Percentiles rank a stretch among this genome's conserved stretches.
Evolutionary conservation across 2,797 vertebrate genomes (phyloP).

Genomic region (Enoplosus armatus): DNA sequence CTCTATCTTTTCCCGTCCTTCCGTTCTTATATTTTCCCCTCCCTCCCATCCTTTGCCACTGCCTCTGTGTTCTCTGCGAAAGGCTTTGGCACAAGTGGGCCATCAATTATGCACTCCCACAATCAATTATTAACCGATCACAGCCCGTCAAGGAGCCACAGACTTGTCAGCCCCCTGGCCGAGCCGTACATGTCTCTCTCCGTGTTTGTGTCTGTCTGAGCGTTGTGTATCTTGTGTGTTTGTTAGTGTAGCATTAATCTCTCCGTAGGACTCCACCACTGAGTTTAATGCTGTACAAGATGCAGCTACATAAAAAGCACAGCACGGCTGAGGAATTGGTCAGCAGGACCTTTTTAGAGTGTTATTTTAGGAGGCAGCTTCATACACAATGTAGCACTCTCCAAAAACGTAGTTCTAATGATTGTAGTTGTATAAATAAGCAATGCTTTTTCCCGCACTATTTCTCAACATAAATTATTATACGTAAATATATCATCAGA

Average conservation of each 20-base stretch:
- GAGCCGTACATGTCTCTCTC: conserved; percentile 59
- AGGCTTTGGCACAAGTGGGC: conserved; percentile 75
- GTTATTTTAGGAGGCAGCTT: conserved; percentile 35
- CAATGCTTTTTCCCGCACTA: neutral
- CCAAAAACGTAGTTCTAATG: neutral
- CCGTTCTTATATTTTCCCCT: conserved; percentile 17
- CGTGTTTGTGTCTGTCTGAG: conserved; percentile 49
- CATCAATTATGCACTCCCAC: conserved; percentile 82
- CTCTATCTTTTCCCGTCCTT: neutral
- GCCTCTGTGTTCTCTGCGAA: conserved; percentile 66
- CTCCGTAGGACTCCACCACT: conserved; percentile 45
- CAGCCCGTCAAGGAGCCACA: conserved; percentile 66
- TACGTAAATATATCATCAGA: neutral
- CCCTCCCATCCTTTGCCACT: conserved; percentile 18
- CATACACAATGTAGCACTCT: neutral
- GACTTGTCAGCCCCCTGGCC: conserved; percentile 76
- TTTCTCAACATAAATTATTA: neutral
- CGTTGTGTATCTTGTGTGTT: conserved; percentile 41
- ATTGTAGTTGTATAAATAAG: neutral
- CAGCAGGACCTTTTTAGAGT: conserved; percentile 25
- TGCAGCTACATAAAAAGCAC: conserved; percentile 50
- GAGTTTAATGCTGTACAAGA: conserved; percentile 41
- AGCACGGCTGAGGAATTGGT: conserved; percentile 40
- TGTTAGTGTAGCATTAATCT: conserved; percentile 61
- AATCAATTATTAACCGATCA: conserved; percentile 85